Evolutionary conservation across 2,797 vertebrate species (phyloP).

Genomic region (Oreochromis mossambicus): DNA sequence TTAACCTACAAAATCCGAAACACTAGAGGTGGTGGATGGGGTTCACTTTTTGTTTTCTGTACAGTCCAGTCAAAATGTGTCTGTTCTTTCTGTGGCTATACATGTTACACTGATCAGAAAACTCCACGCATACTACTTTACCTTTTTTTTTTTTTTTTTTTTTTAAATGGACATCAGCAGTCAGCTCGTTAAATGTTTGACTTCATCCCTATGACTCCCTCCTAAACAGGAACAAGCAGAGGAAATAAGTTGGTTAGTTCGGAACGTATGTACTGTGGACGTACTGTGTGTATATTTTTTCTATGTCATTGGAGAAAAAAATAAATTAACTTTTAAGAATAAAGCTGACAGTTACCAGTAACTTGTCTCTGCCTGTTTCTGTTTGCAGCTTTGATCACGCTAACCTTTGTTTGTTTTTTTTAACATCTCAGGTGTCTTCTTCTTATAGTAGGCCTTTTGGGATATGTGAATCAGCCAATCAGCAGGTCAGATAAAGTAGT

Average conservation of each 20-base stretch:
- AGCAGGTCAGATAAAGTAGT: constrained; percentile 1
- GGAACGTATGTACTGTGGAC: constrained; percentile 39
- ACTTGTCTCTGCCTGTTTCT: neutral
- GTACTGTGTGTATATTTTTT: constrained; percentile 58
- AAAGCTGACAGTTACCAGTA: neutral
- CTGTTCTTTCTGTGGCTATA: constrained; percentile 36
- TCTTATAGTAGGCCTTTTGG: neutral
- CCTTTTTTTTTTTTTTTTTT: neutral
- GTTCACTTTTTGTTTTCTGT: constrained; percentile 39
- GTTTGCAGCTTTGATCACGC: neutral
- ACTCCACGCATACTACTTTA: constrained; percentile 25
- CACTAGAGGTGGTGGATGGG: constrained; percentile 37
- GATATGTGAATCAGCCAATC: neutral
- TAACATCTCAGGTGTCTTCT: neutral
- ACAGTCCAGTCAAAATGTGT: constrained; percentile 46
- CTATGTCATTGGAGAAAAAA: constrained; percentile 47
- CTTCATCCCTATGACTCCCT: constrained; percentile 12
- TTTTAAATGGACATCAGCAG: constrained; percentile 1
- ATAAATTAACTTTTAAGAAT: constrained; percentile 64
- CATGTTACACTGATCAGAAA: constrained; percentile 22
- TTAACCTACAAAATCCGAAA: constrained; percentile 22
- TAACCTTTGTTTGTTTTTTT: neutral
- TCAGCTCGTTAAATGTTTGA: constrained; percentile 28
- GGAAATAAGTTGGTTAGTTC: constrained; percentile 29
- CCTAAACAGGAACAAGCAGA: constrained; percentile 9